Conservation (phyloP, 2,888 invertebrate species). For the Eupeodes latifasciatus region DNA sequence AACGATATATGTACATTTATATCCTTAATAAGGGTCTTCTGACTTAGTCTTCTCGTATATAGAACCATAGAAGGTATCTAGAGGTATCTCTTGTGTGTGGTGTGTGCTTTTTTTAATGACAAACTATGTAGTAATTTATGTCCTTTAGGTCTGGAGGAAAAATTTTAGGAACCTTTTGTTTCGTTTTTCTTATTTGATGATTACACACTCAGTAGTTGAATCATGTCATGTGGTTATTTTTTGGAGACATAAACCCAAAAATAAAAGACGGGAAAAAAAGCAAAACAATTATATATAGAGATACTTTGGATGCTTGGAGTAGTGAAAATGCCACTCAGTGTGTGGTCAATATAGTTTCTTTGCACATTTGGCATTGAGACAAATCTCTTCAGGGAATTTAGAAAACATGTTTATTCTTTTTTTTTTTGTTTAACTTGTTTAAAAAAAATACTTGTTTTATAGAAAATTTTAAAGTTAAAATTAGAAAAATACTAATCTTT, state of each 20-base stretch:
- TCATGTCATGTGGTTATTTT: constrained; percentile 68
- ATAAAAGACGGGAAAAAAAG: neutral
- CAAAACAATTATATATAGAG: neutral
- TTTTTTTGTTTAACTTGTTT: neutral
- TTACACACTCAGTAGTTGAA: constrained; percentile 61
- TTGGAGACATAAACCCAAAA: constrained; percentile 29
- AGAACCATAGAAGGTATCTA: neutral
- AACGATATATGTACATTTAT: neutral
- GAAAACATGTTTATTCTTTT: constrained; percentile 10
- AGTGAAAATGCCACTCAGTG: constrained; percentile 64
- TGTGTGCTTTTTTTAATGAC: constrained; percentile 23
- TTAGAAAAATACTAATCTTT: no score
- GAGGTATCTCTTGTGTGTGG: constrained; percentile 31
- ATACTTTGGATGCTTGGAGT: constrained; percentile 42
- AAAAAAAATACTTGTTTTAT: neutral
- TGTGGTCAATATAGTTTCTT: constrained; percentile 54
- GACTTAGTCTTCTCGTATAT: neutral
- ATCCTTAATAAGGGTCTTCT: constrained; percentile 49
- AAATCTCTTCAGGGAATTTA: constrained; percentile 49
- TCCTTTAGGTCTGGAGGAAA: constrained; percentile 5
- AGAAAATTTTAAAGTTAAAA: no score
- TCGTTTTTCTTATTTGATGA: constrained; percentile 11
- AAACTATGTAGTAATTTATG: constrained; percentile 65
- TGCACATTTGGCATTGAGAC: constrained; percentile 63
- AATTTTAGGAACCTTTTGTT: constrained; percentile 21